A percentile compares a stretch with the other conserved stretches of the same genome.
Evolutionary conservation across 2,113 vertebrate genomes (phyloP).

Genomic region (Nicator chloris): DNA sequence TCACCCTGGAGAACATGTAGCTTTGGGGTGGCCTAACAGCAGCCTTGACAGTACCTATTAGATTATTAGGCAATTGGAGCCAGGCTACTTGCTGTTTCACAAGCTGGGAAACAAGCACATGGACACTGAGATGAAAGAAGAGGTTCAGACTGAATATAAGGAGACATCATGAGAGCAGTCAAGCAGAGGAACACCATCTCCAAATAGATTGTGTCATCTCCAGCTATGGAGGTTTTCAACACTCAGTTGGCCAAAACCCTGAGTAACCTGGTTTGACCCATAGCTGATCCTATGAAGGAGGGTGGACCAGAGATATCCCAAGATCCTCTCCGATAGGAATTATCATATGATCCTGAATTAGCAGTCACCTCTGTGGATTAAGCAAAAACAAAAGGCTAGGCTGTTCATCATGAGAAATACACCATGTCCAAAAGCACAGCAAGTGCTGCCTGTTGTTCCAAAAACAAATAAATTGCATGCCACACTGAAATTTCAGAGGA

Average conservation of each 20-base stretch:
- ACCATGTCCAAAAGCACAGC: not conserved
- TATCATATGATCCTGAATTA: not conserved
- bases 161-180: not conserved
- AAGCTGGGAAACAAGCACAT: not conserved
- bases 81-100: not conserved
- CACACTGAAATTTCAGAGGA: not conserved
- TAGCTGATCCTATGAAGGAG: not conserved
- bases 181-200: not conserved
- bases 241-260: not conserved
- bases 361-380: not conserved
- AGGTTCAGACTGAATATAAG: not conserved
- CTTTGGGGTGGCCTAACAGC: not conserved
- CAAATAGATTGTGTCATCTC: not conserved
- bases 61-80: not conserved
- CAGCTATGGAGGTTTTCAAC: not conserved
- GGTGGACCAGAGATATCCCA: not conserved
- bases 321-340: not conserved
- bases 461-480: not conserved
- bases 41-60: not conserved
- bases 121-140: not conserved
- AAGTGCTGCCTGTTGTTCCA: not conserved
- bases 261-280: not conserved
- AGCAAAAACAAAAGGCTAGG: not conserved
- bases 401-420: not conserved
- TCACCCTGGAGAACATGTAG: not conserved